Evolutionary conservation across 1,140 invertebrate species (phyloP), one percentile per base, ranked within the genome.

Genomic region (Monomorium pharaonis): DNA sequence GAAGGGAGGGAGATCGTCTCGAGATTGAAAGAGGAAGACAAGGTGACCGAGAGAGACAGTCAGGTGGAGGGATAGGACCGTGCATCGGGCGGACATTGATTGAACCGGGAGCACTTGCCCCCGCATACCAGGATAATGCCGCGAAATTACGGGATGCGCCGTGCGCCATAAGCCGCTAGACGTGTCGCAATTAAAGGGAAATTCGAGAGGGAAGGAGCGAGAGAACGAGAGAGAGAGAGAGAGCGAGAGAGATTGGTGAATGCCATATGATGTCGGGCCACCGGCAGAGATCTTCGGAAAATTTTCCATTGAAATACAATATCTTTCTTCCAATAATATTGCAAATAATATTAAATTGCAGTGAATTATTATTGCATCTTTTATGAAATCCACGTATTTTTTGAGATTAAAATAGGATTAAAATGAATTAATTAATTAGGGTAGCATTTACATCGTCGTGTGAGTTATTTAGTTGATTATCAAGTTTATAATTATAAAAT

Each of bases 41-140:
- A 49, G 58, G 21, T 3, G 12, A 42, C 7, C 5, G 21, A 21
- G 47, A 12, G 60, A 37, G 56, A 56, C 12, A 42, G 42, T 51
- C 16, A 9, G 4, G 44, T 74, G 62, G 24, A 49, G 63, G 47
- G 24, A 49, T 76, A 77, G 58, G 37, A 75, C 65, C 76, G 51
- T 84, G 80, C 87, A 81, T 54, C 86, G 69, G 69, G 87, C 88
- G 86, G 88, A 93, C 93, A 92, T 93, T 94, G 93, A 94, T 94
- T 92, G 92, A 91, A 93, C 91, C 90, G 87, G 90, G 92, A 93
- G 93, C 92, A 93, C 89, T 93, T 93, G 92, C 90, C 91, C 91
- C 88, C 77, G 89, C 92, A 92, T 94, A 92, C 93, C 93, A 91
- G 84, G 87, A 91, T 94, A 94, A 94, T 94, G 85, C 89, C 77